Base-by-base conservation (phyloP, 2,888 invertebrate species). In the Unio delphinus region DNA sequence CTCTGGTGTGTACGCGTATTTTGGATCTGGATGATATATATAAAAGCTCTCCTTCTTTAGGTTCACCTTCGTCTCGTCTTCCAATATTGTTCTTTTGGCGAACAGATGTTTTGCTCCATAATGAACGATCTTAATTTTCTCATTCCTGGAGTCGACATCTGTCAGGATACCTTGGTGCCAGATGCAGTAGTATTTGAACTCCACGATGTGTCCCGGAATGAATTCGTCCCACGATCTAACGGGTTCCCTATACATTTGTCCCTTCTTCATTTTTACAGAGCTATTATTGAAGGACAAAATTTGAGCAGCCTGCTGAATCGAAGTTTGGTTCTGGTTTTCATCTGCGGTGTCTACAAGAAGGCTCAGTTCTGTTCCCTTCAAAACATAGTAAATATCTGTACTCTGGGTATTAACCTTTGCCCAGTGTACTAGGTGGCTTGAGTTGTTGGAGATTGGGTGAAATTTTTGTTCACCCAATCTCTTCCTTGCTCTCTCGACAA, bases 341-440 rank as follows among this genome's bases (percentile, higher is more conserved):
- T 58, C 26, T 4, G 65, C 59, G 7, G 8, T 1, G 34, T 34
- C 8, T 8, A 7, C 0, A 0, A 8, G 34, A 34, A 34, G 34
- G 8, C 34, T 34, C 34, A 0, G 1, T 8, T 34, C 34, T 34
- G 34, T 8, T 1, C 8, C 34, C 34, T 8, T 34, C 34, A 34
- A 1, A 6, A 59, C 59, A 15, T 17, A 23, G 3, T 67, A 59
- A 56, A 68, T 23, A 18, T 26, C 60, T 11, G 68, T 70, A 17
- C 4, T 66, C 54, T 74, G 70, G 15, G 67, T 65, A 34, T 70
- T 61, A 15, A 71, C 71, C n/a, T 68, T 68, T n/a, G 74, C 70
- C 74, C 74, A 74, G 45, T 71, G 71, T 3, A 68, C 74, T 1
- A 74, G 58, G 28, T 66, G 66, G 60, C 57, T 69, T 7, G 74